These are phyloP conservation scores for Mesaphorura yosii DNA, from an alignment of 1,140 invertebrate species.

Conservation along the genomic window DNA sequence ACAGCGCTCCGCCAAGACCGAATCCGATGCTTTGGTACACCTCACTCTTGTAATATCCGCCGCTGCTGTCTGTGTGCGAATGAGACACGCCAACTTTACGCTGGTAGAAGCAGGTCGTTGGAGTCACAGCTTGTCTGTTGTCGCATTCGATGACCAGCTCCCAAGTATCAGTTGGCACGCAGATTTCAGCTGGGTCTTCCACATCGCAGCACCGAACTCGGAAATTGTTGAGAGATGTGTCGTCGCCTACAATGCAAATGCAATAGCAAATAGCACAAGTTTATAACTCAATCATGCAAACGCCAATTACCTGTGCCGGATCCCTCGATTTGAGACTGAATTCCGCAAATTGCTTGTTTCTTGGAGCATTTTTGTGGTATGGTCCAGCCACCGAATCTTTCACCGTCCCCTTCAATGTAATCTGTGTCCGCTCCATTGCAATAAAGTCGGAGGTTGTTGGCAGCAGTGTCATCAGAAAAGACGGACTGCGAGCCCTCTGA, in stretches of 20 bases:
- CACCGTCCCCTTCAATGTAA: constrained; percentile 13
- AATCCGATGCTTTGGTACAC: constrained; percentile 1
- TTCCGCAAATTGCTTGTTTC: constrained; percentile 18
- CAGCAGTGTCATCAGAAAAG: constrained; percentile 15
- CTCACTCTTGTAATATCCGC: not conserved
- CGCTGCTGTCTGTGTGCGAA: not conserved
- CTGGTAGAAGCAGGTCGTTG: constrained; percentile 15
- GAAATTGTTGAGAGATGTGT: constrained; percentile 1
- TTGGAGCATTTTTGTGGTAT: constrained; percentile 7
- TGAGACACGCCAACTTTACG: constrained; percentile 12
- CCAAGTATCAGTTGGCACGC: constrained; percentile 20
- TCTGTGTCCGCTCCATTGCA: constrained; percentile 9
- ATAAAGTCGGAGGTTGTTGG: constrained; percentile 12
- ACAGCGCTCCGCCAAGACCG: not conserved
- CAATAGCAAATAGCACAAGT: not conserved
- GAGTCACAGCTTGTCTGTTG: constrained; percentile 12
- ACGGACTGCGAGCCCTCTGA: constrained; percentile 4
- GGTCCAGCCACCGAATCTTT: constrained; percentile 13
- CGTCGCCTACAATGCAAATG: not conserved
- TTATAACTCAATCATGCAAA: not conserved
- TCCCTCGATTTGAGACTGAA: constrained; percentile 16
- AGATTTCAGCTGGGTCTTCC: constrained; percentile 17
- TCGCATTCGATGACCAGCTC: constrained; percentile 24
- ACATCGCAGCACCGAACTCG: constrained; percentile 19
- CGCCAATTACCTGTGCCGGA: too few relatives aligned